These are phyloP conservation scores for Neoascia interrupta DNA, from an alignment of 2,888 invertebrate genomes.

Conservation along the genomic window DNA sequence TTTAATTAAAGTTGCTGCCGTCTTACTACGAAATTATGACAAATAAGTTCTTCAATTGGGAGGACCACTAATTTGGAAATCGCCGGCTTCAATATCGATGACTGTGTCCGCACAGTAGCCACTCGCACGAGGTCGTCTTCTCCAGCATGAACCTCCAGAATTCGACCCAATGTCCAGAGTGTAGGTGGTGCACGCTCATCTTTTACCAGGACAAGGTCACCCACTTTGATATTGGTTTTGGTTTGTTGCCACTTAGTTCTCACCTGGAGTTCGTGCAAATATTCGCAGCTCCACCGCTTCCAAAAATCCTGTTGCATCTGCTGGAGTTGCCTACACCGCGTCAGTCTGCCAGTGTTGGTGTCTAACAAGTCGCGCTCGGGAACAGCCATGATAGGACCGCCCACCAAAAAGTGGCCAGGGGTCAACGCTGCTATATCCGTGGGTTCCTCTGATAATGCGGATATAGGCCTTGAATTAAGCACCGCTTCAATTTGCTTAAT, in stretches of 20 bases:
- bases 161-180: not conserved
- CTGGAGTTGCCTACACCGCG: too few relatives aligned
- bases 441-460: constrained; percentile 25
- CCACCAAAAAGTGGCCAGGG: too few relatives aligned
- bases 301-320: too few relatives aligned
- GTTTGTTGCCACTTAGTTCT: not conserved
- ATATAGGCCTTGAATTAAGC: constrained; percentile 21
- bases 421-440: not conserved
- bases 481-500: constrained; percentile 31
- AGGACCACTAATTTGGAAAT: not conserved
- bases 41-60: not conserved
- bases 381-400: not conserved
- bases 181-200: too few relatives aligned
- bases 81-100: not conserved
- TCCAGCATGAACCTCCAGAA: not conserved
- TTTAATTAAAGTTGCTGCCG: too few relatives aligned
- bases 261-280: not conserved
- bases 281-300: not conserved
- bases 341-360: not conserved
- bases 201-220: not conserved
- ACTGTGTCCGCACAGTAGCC: not conserved
- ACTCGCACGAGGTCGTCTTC: not conserved
- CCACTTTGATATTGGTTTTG: not conserved
- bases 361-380: not conserved
- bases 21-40: too few relatives aligned